Percentiles rank a stretch among this genome's conserved stretches.
phyloP scores from a whole-genome alignment of 1,140 invertebrate genomes.

The Thaumatotibia leucotreta region DNA sequence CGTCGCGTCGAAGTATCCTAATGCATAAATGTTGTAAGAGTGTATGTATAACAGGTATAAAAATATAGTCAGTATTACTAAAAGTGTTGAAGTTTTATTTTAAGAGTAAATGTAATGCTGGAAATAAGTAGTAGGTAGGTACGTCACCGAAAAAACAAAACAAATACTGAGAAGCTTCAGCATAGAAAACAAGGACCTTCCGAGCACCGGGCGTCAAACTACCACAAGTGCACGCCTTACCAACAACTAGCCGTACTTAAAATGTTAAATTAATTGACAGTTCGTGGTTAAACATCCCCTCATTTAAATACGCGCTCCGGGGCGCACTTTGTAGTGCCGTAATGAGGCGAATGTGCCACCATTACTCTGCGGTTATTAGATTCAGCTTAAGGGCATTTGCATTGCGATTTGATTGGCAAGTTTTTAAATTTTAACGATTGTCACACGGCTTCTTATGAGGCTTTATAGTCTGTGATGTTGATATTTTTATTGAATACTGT shows the following conservation, averaged over 20 bases:
- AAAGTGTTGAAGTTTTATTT: too few species aligned
- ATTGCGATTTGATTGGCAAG: not conserved
- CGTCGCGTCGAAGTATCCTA: too few species aligned
- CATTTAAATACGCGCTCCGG: conserved; percentile 7
- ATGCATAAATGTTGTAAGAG: too few species aligned
- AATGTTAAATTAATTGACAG: conserved; percentile 1
- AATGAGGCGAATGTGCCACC: not conserved
- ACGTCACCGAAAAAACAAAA: too few species aligned
- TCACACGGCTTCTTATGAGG: conserved; percentile 5
- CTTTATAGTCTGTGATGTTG: conserved; percentile 2
- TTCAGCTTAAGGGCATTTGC: conserved; percentile 57
- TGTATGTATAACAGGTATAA: too few species aligned
- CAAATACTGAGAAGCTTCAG: too few species aligned
- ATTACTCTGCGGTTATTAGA: conserved; percentile 38
- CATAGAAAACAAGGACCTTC: not conserved
- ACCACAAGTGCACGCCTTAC: not conserved
- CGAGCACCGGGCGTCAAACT: not conserved
- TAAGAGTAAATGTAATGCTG: too few species aligned
- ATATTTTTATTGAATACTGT: not conserved
- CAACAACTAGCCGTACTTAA: not conserved
- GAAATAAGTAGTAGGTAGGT: too few species aligned
- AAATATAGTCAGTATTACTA: too few species aligned
- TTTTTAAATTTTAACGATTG: not conserved
- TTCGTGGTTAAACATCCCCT: conserved; percentile 5
- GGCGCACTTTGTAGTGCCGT: not conserved